Evolutionary conservation across 2,797 vertebrate species (phyloP).

Genomic region (Scyliorhinus canicula): DNA sequence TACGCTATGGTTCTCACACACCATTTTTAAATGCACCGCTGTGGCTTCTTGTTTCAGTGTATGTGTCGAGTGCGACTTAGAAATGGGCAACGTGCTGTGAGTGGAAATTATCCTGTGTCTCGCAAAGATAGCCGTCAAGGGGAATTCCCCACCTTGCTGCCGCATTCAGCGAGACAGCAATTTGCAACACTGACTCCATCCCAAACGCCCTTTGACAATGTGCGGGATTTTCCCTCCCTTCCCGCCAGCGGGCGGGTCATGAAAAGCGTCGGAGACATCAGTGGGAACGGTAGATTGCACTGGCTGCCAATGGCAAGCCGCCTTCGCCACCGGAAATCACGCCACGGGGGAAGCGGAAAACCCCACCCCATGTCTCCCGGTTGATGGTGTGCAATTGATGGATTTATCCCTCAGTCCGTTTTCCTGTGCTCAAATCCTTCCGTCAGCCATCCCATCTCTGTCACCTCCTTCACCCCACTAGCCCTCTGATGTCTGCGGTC

Average conservation of each 20-base stretch:
- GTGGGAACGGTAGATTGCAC: no score
- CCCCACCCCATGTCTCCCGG: not conserved
- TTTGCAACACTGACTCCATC: not conserved
- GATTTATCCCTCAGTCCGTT: not conserved
- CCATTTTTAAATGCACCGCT: not conserved
- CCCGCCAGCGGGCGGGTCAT: no score
- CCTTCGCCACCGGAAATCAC: no score
- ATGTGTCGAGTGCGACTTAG: not conserved
- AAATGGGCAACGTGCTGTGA: not conserved
- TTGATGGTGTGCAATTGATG: not conserved
- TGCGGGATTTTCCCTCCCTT: no score
- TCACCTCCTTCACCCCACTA: not conserved
- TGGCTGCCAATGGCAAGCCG: no score
- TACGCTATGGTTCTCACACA: not conserved
- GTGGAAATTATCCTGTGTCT: not conserved
- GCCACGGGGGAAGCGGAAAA: no score
- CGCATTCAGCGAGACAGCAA: not conserved
- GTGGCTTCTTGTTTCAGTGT: not conserved
- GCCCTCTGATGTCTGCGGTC: not conserved
- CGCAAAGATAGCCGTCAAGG: not conserved
- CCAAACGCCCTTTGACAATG: not conserved
- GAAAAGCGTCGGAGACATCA: no score
- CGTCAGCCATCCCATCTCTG: not conserved
- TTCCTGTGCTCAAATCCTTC: not conserved
- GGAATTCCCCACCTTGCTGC: not conserved